A percentile compares a stretch with the other conserved stretches of the same genome.
These are phyloP conservation scores for Matsumurasca onukii DNA, from an alignment of 1,140 invertebrate species.

Conservation along the genomic window DNA sequence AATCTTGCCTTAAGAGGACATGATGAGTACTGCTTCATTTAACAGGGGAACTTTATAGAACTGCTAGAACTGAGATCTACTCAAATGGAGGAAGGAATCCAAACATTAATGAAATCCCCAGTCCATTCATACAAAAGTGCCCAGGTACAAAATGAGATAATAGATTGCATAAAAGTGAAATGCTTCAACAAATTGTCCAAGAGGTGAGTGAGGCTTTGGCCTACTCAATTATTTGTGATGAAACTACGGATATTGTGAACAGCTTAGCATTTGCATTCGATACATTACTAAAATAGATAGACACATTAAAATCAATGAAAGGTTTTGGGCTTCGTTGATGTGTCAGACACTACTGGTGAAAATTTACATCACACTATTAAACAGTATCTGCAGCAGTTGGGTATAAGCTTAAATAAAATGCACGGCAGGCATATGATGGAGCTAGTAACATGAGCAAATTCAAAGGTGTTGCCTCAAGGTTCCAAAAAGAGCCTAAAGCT, in stretches of 20 bases:
- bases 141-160: background rate
- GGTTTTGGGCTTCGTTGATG: background rate
- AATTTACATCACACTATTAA: background rate
- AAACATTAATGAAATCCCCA: slow-evolving; percentile 1
- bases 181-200: slow-evolving; percentile 1
- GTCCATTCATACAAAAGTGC: background rate
- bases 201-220: background rate
- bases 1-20: slow-evolving; percentile 7
- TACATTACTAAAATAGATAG: background rate
- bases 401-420: slow-evolving; percentile 1
- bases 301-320: slow-evolving; percentile 1
- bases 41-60: background rate
- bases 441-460: background rate
- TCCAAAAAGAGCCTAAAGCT: background rate
- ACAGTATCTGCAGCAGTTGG: background rate
- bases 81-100: background rate
- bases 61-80: background rate
- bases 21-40: background rate
- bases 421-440: background rate
- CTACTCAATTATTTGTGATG: background rate
- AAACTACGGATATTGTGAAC: background rate
- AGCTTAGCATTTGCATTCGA: background rate
- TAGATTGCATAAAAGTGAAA: background rate
- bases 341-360: background rate
- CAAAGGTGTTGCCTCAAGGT: background rate